Conservation (phyloP, 2,113 vertebrate species). For the Notechis scutatus region DNA sequence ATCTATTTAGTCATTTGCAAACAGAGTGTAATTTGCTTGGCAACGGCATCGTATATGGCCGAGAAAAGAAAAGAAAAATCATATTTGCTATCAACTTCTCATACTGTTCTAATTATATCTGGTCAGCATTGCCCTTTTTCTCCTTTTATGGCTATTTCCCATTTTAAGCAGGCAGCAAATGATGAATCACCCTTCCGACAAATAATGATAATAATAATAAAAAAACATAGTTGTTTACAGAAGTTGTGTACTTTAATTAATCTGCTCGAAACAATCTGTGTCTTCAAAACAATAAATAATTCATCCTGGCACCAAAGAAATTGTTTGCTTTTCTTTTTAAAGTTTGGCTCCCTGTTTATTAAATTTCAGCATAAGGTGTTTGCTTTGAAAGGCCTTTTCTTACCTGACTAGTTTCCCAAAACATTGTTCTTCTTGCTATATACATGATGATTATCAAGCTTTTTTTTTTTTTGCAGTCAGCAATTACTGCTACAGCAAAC, state of each 20-base stretch:
- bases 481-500: background rate
- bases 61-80: background rate
- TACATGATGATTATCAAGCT: background rate
- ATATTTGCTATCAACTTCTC: background rate
- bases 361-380: slow-evolving; percentile 19
- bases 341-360: slow-evolving; percentile 32
- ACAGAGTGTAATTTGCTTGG: background rate
- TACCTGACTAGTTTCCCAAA: background rate
- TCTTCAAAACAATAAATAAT: slow-evolving; percentile 52
- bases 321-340: slow-evolving; percentile 29
- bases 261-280: slow-evolving; percentile 29
- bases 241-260: slow-evolving; percentile 58
- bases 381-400: slow-evolving; percentile 22
- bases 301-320: slow-evolving; percentile 15
- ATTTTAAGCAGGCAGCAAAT: slow-evolving; percentile 14
- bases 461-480: background rate
- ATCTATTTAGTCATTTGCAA: background rate
- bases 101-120: slow-evolving; percentile 16
- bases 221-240: slow-evolving; percentile 24
- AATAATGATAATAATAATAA: slow-evolving; percentile 26
- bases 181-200: slow-evolving; percentile 30
- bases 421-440: background rate
- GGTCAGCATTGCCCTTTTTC: background rate
- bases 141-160: background rate
- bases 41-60: background rate